phyloP scores from a whole-genome alignment of 2,888 invertebrate species.

The Habroteleia sp. region DNA sequence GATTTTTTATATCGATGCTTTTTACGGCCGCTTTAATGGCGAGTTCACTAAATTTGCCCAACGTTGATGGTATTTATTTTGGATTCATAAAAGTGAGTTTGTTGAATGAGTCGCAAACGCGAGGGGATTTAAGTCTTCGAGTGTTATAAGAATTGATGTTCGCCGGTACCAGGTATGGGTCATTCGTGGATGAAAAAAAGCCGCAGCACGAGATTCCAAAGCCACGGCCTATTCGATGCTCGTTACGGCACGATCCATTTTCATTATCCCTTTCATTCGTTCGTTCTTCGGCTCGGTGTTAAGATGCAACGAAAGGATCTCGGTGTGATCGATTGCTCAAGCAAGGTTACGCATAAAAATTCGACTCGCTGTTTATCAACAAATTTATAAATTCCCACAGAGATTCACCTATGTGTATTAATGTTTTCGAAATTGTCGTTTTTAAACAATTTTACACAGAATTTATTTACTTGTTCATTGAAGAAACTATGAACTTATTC shows the following conservation, averaged over 20 bases:
- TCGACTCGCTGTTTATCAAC: background rate
- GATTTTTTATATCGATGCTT: too few relatives aligned
- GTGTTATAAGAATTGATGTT: conserved; percentile 43
- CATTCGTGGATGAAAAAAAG: conserved; percentile 43
- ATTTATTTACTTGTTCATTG: too few relatives aligned
- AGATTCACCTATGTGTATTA: too few relatives aligned
- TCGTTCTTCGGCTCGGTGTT: conserved; percentile 38
- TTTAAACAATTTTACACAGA: too few relatives aligned
- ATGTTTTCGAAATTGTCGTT: too few relatives aligned
- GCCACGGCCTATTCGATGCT: conserved; percentile 54
- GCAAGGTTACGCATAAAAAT: conserved; percentile 46
- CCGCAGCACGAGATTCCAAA: conserved; percentile 53
- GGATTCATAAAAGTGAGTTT: conserved; percentile 1
- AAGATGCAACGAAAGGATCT: conserved; percentile 58
- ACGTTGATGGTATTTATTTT: too few relatives aligned
- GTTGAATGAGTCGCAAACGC: conserved; percentile 3
- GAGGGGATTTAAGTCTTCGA: conserved; percentile 4
- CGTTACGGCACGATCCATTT: conserved; percentile 63
- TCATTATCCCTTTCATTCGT: conserved; percentile 64
- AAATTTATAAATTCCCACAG: background rate
- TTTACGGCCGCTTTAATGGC: too few relatives aligned
- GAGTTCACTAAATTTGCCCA: too few relatives aligned
- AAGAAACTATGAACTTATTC: too few relatives aligned
- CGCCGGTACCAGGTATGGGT: conserved; percentile 20
- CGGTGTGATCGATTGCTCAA: conserved; percentile 54